Evolutionary conservation across 2,888 invertebrate genomes (phyloP), one percentile per base, ranked within the genome.

Genomic region (Meteorus colon): DNA sequence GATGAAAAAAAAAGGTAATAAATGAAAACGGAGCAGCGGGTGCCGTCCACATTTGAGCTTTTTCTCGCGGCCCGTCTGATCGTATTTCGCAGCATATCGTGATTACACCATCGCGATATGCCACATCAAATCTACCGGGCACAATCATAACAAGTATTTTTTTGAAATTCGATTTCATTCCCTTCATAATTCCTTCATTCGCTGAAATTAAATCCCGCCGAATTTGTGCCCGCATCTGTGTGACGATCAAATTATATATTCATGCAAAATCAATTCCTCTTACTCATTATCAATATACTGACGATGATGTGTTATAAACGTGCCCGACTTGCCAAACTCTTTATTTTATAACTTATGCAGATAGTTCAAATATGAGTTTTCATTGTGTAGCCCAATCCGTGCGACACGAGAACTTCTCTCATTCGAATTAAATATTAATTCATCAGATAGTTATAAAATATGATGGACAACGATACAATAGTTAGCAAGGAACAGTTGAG

Each of bases 311-410:
- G 78, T 59, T 79, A 79, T 87, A 87, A 86, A 89, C 82, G 82
- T 86, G 88, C 88, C 88, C 84, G 84, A 88, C 88, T 89, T 89
- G 89, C 89, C 89, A 89, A 89, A 89, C 85, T 86, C 84, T 86
- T 85, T 82, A 83, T 66, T 71, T 63, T 60, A 55, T 73, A 68
- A 34, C 68, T 80, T 74, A 60, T 55, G 65, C 29, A 10, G n/a
- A 19, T 55, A 24, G 24, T 55, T 6, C n/a, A 55, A 55, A 55
- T 1, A 55, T 55, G 19, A 55, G 19, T 55, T 55, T 19, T 55
- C 19, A 55, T 5, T 55, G 55, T 55, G 55, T 55, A 19, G 55
- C 55, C 2, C n/a, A 55, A 19, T n/a, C n/a, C 16, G 48, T 74
- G 81, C 76, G 81, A 81, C 79, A 82, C 82, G 83, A 82, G 82